phyloP scores from a whole-genome alignment of 2,888 invertebrate species.

The Oeneis ivallda region DNA sequence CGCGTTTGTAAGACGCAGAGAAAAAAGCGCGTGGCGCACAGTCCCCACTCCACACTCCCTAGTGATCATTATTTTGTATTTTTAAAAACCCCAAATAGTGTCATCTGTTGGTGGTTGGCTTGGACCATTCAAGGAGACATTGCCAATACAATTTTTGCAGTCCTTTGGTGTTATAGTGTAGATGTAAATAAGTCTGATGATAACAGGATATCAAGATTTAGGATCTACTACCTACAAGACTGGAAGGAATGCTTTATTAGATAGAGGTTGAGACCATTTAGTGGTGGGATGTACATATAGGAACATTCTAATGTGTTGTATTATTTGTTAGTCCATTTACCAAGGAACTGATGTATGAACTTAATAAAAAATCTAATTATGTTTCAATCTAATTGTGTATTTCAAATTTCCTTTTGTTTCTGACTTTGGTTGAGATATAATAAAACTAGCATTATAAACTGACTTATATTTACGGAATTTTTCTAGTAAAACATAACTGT shows the following conservation, averaged over 20 bases:
- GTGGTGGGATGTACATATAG: slow-evolving; percentile 51
- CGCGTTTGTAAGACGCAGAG: too few species aligned
- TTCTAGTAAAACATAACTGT: slow-evolving; percentile 65
- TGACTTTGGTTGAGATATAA: slow-evolving; percentile 66
- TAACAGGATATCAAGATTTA: slow-evolving; percentile 5
- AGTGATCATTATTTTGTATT: too few species aligned
- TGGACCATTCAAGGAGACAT: too few species aligned
- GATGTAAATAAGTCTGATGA: background rate
- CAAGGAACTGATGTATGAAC: slow-evolving; percentile 39
- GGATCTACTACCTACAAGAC: background rate
- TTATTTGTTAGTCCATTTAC: slow-evolving; percentile 29
- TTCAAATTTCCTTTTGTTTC: slow-evolving; percentile 64
- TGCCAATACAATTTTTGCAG: too few species aligned
- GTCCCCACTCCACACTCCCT: too few species aligned
- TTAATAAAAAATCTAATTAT: slow-evolving; percentile 46
- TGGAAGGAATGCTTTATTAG: slow-evolving; percentile 60
- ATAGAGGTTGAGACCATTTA: slow-evolving; percentile 51
- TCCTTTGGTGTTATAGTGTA: slow-evolving; percentile 2
- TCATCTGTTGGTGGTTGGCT: too few species aligned
- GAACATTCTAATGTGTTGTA: slow-evolving; percentile 36
- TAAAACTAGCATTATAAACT: slow-evolving; percentile 63
- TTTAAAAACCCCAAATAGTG: too few species aligned
- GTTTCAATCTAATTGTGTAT: slow-evolving; percentile 73
- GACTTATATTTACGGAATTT: slow-evolving; percentile 73
- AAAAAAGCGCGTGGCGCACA: too few species aligned